phyloP scores from a whole-genome alignment of 2,888 invertebrate species.

The Teinopalpus imperialis region DNA sequence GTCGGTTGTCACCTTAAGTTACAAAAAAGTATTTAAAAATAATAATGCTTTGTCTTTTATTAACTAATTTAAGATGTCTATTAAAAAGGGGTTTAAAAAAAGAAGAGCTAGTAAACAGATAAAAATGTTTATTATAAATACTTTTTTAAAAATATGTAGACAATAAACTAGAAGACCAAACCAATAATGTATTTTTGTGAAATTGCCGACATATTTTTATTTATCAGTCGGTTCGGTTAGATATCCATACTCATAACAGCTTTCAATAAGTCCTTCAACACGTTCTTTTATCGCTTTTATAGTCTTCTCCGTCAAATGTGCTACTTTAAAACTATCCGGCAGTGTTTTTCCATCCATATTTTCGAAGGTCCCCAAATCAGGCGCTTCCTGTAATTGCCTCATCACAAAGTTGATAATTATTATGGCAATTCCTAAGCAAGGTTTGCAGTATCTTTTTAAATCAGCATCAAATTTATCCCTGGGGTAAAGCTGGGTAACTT shows the following conservation, averaged over 20 bases:
- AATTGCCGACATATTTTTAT: no score
- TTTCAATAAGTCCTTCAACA: conserved; percentile 16
- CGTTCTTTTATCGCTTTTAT: conserved; percentile 14
- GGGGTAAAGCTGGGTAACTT: conserved; percentile 36
- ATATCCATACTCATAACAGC: conserved; percentile 20
- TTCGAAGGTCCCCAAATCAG: conserved; percentile 25
- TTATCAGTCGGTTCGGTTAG: no score
- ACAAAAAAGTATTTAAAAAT: no score
- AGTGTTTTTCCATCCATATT: conserved; percentile 5
- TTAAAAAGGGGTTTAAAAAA: no score
- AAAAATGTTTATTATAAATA: no score
- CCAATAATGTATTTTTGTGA: no score
- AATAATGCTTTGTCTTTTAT: no score
- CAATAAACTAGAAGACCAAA: no score
- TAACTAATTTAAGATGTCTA: no score
- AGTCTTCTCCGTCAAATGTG: conserved; percentile 10
- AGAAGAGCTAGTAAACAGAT: no score
- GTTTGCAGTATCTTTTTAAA: conserved; percentile 37
- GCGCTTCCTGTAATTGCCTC: conserved; percentile 36
- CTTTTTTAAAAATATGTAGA: no score
- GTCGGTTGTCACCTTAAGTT: no score
- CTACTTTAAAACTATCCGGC: neutral
- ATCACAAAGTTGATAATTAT: conserved; percentile 31
- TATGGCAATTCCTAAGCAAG: conserved; percentile 30
- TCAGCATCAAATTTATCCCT: conserved; percentile 41